Base-by-base conservation (phyloP, 1,140 invertebrate genomes). In the Ips nitidus region DNA sequence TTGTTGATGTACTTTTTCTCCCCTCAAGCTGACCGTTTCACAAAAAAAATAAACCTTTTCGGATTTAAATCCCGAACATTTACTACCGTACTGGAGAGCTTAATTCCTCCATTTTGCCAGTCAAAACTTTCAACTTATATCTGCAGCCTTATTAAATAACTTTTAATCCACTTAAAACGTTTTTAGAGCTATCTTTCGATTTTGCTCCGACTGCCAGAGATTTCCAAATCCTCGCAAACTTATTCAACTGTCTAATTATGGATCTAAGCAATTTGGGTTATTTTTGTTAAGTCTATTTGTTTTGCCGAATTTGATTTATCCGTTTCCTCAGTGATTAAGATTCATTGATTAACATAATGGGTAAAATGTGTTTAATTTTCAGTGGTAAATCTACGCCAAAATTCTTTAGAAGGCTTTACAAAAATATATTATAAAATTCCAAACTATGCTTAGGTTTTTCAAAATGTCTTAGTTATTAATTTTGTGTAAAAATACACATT, bases 121-220 rank as follows among this genome's bases (percentile, higher is more conserved):
- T 50, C 53, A 37, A 56, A 56, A 40, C n/a, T 59, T 59, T 8
- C 38, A 41, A 41, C 38, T 22, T 59, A 59, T 36, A 59, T 59
- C 57, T 59, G 38, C 39, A 59, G 57, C 38, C 57, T 63, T 63
- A 63, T 63, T 63, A 63, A 63, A 63, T 50, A 41, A 63, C 61
- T 63, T 63, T 63, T 63, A 63, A 63, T 63, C 61, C 47, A 63
- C 61, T 63, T 63, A 52, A 63, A 50, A 37, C 47, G 61, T 63
- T 63, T 60, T 63, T 63, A 53, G 61, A 47, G 61, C 39, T 63
- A 63, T 63, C 61, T 63, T 52, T 53, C 61, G 61, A 63, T 63
- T 63, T 63, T 50, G 8, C 45, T 63, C 42, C 38, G 38, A 56
- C 53, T 7, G 61, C 7, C 22, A 63, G 61, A 52, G 61, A 63